phyloP scores from a whole-genome alignment of 2,888 invertebrate genomes.

The Cryptocephalus moraei region DNA sequence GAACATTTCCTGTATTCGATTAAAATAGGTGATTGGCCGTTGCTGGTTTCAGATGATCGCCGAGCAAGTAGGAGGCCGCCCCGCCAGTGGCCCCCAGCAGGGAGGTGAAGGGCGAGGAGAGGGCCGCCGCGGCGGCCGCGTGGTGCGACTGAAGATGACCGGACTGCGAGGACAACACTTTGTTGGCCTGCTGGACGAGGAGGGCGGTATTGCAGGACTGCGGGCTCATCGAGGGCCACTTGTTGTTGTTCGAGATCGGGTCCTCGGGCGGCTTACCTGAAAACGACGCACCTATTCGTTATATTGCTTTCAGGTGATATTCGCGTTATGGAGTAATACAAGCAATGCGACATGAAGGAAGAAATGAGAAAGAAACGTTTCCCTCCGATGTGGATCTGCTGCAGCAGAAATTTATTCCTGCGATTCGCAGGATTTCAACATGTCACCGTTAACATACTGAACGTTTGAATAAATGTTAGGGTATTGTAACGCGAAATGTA shows the following conservation, averaged over 20 bases:
- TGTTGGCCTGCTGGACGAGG: slow-evolving; percentile 39
- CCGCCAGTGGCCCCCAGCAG: slow-evolving; percentile 47
- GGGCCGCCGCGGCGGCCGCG: slow-evolving; percentile 47
- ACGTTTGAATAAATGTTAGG: too few relatives aligned
- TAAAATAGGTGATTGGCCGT: slow-evolving; percentile 55
- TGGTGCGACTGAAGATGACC: slow-evolving; percentile 32
- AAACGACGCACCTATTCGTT: slow-evolving; percentile 15
- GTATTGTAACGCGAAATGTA: too few relatives aligned
- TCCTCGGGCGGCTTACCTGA: slow-evolving; percentile 38
- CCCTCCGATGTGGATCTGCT: too few relatives aligned
- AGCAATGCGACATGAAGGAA: too few relatives aligned
- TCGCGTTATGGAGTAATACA: too few relatives aligned
- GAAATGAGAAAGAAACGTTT: too few relatives aligned
- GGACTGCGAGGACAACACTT: slow-evolving; percentile 38
- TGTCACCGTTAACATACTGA: too few relatives aligned
- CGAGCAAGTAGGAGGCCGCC: slow-evolving; percentile 48
- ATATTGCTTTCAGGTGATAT: too few relatives aligned
- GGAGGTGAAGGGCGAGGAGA: slow-evolving; percentile 47
- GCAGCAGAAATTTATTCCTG: too few relatives aligned
- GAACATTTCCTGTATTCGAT: slow-evolving; percentile 16
- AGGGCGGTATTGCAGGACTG: slow-evolving; percentile 39
- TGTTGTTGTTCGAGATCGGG: slow-evolving; percentile 38
- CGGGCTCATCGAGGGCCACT: slow-evolving; percentile 38
- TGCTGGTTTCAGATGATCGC: slow-evolving; percentile 51
- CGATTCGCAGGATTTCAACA: too few relatives aligned